Evolutionary conservation across 2,797 vertebrate genomes (phyloP).

Genomic region (Alauda arvensis): DNA sequence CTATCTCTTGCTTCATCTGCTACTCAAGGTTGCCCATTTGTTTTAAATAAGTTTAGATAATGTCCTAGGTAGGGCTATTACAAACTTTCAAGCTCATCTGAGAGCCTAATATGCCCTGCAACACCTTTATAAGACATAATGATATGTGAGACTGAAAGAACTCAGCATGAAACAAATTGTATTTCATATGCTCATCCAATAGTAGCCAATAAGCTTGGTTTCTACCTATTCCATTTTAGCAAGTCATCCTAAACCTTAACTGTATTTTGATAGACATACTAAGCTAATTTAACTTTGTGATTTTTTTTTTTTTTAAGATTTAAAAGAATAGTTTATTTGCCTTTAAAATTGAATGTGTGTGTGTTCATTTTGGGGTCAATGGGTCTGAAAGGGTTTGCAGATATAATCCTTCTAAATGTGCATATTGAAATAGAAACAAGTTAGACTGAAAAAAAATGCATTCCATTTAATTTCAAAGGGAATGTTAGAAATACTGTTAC

Average conservation of each 20-base stretch:
- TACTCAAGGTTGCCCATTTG: conserved; percentile 37
- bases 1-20: conserved; percentile 32
- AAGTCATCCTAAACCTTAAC: neutral
- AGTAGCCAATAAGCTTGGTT: neutral
- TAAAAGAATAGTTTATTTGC: neutral
- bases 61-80: neutral
- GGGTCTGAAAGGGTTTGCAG: neutral
- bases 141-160: neutral
- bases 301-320: neutral
- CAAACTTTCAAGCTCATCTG: conserved; percentile 21
- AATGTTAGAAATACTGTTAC: neutral
- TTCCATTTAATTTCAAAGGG: neutral
- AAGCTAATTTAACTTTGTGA: neutral
- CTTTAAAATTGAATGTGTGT: neutral
- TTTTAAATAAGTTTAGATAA: conserved; percentile 12
- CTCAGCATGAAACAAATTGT: neutral
- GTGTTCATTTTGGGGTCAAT: neutral
- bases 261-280: neutral
- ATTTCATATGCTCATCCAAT: neutral
- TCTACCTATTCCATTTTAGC: neutral
- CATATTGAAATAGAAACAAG: neutral
- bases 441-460: neutral
- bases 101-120: conserved; percentile 24
- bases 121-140: neutral
- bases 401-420: neutral